Evolutionary conservation across 2,113 vertebrate species (phyloP).

Genomic region (Junco hyemalis): DNA sequence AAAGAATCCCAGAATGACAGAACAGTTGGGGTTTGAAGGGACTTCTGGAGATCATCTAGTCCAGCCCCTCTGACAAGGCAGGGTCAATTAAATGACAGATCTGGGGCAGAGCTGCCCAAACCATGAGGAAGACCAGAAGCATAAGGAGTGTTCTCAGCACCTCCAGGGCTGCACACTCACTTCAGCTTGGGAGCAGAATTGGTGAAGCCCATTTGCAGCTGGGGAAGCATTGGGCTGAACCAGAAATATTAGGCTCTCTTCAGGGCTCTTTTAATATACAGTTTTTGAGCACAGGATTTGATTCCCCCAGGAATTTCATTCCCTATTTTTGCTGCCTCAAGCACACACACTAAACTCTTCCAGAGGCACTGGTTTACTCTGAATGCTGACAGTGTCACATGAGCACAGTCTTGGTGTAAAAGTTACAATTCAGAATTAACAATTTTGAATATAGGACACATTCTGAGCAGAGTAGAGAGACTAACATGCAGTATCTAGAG

Average conservation of each 20-base stretch:
- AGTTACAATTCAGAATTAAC: not conserved
- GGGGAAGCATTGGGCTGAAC: not conserved
- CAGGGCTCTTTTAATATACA: not conserved
- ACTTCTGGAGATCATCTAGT: not conserved
- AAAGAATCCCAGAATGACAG: not conserved
- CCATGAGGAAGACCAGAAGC: not conserved
- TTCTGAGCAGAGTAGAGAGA: not conserved
- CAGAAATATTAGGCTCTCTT: not conserved
- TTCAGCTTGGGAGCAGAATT: not conserved
- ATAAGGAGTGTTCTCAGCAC: fast-evolving
- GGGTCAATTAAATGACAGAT: not conserved
- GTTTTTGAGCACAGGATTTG: not conserved
- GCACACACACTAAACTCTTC: not conserved
- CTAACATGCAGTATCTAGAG: not conserved
- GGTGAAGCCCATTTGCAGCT: not conserved
- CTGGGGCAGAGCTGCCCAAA: not conserved
- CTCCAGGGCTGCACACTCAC: not conserved
- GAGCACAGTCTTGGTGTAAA: not conserved
- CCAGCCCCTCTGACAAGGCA: not conserved
- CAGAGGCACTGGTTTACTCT: not conserved
- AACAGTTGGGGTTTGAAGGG: fast-evolving
- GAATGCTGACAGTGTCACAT: not conserved
- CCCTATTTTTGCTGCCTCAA: not conserved
- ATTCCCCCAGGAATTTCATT: not conserved
- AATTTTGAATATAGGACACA: not conserved